A percentile compares a stretch with the other conserved stretches of the same genome.
Conservation (phyloP, 2,113 vertebrate species). For the Cryptoleucopteryx plumbea region DNA sequence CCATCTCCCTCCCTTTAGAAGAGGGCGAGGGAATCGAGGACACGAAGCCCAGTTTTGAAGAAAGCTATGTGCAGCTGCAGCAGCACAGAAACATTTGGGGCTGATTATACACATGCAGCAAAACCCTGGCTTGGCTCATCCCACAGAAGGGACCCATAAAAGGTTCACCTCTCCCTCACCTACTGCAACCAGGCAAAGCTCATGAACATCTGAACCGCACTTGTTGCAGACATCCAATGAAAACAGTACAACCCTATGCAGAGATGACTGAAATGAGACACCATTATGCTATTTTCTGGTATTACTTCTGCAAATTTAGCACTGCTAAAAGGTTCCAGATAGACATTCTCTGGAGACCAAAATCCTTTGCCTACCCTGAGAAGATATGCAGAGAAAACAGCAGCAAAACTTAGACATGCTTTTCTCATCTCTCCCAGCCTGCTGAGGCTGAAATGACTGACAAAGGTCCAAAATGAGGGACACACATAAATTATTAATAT, state of each 20-base stretch:
- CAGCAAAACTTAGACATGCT: neutral
- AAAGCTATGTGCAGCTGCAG: neutral
- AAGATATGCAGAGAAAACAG: neutral
- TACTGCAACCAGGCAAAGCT: neutral
- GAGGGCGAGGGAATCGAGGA: neutral
- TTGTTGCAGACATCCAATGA: neutral
- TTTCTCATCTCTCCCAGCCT: constrained; percentile 6
- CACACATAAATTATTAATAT: constrained; percentile 23
- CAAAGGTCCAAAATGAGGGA: constrained; percentile 38
- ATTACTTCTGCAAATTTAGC: constrained; percentile 46
- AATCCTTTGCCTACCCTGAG: constrained; percentile 7
- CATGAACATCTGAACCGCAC: neutral
- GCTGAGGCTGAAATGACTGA: constrained; percentile 31
- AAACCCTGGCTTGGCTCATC: neutral
- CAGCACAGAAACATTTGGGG: neutral
- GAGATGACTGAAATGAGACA: constrained; percentile 16
- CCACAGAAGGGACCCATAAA: neutral
- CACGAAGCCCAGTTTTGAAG: neutral
- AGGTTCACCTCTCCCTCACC: neutral
- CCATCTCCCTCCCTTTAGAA: neutral
- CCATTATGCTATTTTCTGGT: constrained; percentile 12
- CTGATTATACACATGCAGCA: neutral
- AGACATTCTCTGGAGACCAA: neutral
- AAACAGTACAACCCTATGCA: neutral
- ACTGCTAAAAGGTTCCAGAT: constrained; percentile 31